Base-by-base conservation (phyloP, 1,140 invertebrate species). In the Nautilus pompilius region DNA sequence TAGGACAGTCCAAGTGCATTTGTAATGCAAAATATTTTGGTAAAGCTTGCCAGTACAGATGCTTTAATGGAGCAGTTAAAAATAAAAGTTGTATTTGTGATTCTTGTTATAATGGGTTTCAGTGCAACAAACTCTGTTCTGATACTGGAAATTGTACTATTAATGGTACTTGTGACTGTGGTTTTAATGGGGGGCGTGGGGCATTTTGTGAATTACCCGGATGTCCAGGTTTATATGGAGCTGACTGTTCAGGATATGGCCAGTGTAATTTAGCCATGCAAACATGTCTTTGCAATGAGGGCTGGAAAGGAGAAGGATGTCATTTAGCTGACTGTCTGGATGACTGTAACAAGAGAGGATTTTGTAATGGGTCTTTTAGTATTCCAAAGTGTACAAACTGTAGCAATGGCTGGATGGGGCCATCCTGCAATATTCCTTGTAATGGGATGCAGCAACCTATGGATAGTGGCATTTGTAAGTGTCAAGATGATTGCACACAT, bases 261-360 rank as follows among this genome's bases (percentile, higher is more conserved):
- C 53, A 63, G 36, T 65, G 61, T 63, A 63, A 67, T 51, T 51
- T 57, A 20, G 60, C 60, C 1, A 63, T 58, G 29, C 72, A 76
- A 65, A 71, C 49, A 15, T 73, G 71, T 51, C 51, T 66, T 33
- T 73, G 71, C 51, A 48, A 63, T 26, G 63, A 71, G 22, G 70
- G 71, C 2, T 73, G 71, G 71, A 68, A 62, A 33, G 69, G 69
- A 13, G 33, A 32, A 8, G 71, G 69, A 2, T 73, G 71, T 58
- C 56, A 71, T 17, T 13, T 55, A 20, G 63, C 24, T 17, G 45
- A 46, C 24, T 46, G 45, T 46, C n/a, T 46, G 5, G 24, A 46
- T 22, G 45, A 46, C 13, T 46, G 45, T 46, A 20, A 46, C 24
- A 20, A 17, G 3, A 46, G 45, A 13, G 45, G 45, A 4, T 20